phyloP scores from a whole-genome alignment of 2,113 vertebrate genomes.

The human region DNA sequence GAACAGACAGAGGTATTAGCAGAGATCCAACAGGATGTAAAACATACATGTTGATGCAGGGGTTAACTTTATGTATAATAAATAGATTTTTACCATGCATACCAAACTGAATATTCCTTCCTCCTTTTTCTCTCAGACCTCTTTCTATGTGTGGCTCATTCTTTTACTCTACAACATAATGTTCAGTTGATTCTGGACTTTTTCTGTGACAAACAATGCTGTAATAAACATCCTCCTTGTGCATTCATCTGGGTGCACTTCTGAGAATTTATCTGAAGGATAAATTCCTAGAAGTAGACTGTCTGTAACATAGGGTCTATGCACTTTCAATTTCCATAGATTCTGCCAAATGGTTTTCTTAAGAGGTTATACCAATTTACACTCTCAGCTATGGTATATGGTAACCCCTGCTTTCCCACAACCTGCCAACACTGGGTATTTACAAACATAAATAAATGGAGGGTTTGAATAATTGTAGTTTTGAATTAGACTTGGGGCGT shows the following conservation, averaged over 20 bases:
- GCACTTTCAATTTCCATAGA: not conserved
- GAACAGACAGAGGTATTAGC: not conserved
- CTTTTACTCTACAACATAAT: not conserved
- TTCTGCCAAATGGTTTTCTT: not conserved
- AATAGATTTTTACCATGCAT: not conserved
- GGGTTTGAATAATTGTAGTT: not conserved
- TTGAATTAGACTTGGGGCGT: not conserved
- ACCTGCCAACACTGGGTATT: not conserved
- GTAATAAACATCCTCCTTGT: not conserved
- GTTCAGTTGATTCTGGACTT: not conserved
- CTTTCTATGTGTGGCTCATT: not conserved
- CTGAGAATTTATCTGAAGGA: conserved; percentile 39
- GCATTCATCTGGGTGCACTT: not conserved
- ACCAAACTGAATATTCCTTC: not conserved
- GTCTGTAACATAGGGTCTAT: not conserved
- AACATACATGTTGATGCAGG: not conserved
- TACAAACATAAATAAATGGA: conserved; percentile 11
- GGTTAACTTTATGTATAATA: not conserved
- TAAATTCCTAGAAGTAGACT: conserved; percentile 19
- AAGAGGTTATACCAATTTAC: not conserved
- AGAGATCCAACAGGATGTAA: not conserved
- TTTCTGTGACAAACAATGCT: not conserved
- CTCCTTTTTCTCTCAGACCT: not conserved
- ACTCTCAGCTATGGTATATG: not conserved
- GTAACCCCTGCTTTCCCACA: not conserved